These are phyloP conservation scores for Sebastiscus tertius DNA, from an alignment of 2,797 vertebrate genomes.

Conservation along the genomic window DNA sequence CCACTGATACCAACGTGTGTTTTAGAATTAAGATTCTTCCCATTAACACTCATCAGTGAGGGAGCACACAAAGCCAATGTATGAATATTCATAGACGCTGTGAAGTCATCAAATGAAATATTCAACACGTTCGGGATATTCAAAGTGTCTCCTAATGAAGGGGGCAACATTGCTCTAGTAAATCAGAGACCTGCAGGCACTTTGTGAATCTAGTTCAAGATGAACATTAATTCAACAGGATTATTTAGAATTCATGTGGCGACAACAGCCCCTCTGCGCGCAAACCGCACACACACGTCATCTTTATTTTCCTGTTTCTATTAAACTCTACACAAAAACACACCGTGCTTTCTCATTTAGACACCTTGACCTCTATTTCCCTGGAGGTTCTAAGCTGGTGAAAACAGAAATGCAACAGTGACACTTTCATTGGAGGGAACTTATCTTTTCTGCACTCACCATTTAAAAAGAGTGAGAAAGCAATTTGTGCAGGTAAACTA, in stretches of 20 bases:
- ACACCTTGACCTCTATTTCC: conserved; percentile 33
- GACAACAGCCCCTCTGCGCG: conserved; percentile 22
- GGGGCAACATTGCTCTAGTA: conserved; percentile 27
- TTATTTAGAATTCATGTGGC: conserved; percentile 48
- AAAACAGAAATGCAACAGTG: conserved; percentile 1
- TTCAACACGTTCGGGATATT: conserved; percentile 49
- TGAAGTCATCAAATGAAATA: conserved; percentile 59
- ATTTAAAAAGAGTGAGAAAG: background rate
- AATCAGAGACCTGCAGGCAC: conserved; percentile 53
- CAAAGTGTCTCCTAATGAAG: conserved; percentile 49
- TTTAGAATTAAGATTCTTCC: conserved; percentile 4
- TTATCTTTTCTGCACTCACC: background rate
- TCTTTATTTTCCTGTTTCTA: conserved; percentile 7
- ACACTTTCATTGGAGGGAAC: background rate
- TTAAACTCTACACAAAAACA: conserved; percentile 24
- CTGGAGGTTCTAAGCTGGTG: background rate
- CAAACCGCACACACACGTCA: background rate
- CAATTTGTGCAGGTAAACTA: background rate
- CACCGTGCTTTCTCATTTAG: background rate
- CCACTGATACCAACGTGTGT: background rate
- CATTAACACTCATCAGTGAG: conserved; percentile 23
- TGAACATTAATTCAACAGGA: conserved; percentile 55
- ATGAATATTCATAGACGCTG: conserved; percentile 58
- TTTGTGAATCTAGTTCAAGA: conserved; percentile 59
- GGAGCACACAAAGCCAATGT: conserved; percentile 28